Conservation (phyloP, 2,113 vertebrate genomes). For the Telmatochromis brichardi region DNA sequence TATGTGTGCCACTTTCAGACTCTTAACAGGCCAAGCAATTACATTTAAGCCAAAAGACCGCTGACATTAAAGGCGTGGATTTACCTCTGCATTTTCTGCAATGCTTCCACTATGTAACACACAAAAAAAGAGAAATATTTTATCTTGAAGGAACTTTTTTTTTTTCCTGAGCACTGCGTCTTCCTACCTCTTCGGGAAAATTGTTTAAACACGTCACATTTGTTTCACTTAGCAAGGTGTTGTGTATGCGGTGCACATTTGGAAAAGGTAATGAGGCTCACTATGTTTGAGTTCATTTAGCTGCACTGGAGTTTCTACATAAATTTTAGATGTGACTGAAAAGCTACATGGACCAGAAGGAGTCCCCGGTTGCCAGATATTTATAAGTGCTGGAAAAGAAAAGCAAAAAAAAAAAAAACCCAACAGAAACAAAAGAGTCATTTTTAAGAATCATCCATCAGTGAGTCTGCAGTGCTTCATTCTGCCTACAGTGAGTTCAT, state of each 20-base stretch:
- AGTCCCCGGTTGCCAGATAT: neutral
- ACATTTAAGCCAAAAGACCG: neutral
- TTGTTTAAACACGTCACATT: neutral
- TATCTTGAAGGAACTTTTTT: neutral
- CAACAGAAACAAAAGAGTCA: neutral
- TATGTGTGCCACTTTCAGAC: neutral
- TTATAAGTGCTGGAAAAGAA: neutral
- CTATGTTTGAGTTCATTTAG: constrained; percentile 1
- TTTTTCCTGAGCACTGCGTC: neutral
- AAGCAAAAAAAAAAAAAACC: neutral
- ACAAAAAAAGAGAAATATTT: neutral
- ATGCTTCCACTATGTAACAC: neutral
- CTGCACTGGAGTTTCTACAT: neutral
- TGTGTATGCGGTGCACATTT: neutral
- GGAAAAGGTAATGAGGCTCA: neutral
- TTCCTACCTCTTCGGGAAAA: neutral
- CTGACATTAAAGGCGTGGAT: neutral
- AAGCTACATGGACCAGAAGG: neutral
- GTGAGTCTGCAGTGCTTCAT: neutral
- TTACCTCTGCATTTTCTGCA: neutral
- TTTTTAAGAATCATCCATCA: neutral
- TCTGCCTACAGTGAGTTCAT: neutral
- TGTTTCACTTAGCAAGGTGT: neutral
- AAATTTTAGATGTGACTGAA: neutral
- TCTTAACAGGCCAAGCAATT: neutral